Percentiles rank a stretch among this genome's conserved stretches.
phyloP scores from a whole-genome alignment of 2,888 invertebrate species.

The Pyralis farinalis region DNA sequence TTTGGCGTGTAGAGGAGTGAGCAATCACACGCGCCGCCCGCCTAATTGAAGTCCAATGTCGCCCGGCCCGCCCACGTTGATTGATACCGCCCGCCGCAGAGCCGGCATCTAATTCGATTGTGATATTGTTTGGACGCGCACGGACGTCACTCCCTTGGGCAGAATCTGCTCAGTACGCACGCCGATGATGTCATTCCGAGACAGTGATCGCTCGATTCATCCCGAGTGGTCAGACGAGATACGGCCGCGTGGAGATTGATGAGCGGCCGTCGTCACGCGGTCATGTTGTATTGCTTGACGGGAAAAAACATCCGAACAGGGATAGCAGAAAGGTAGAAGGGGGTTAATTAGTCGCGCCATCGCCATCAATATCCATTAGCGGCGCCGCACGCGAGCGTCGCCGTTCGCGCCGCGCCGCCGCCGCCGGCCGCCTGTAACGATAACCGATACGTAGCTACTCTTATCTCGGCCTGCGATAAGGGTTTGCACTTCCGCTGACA shows the following conservation, averaged over 20 bases:
- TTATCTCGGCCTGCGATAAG: constrained; percentile 52
- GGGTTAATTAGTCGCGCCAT: constrained; percentile 72
- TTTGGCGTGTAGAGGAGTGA: constrained; percentile 65
- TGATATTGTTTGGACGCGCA: constrained; percentile 65
- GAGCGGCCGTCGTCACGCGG: constrained; percentile 33
- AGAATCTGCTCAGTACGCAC: constrained; percentile 44
- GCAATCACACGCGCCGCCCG: constrained; percentile 74
- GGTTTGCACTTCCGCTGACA: constrained; percentile 56
- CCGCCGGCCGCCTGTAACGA: constrained; percentile 26
- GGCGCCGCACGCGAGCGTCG: constrained; percentile 73
- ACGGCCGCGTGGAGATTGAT: constrained; percentile 44
- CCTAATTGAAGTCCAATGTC: constrained; percentile 81
- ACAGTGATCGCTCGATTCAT: constrained; percentile 39
- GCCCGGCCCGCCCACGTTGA: constrained; percentile 74
- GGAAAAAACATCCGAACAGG: constrained; percentile 42
- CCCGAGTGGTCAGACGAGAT: constrained; percentile 42
- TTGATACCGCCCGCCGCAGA: constrained; percentile 69
- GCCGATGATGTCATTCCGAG: constrained; percentile 48
- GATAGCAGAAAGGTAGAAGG: constrained; percentile 47
- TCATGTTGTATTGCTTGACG: constrained; percentile 38
- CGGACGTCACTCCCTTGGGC: constrained; percentile 50
- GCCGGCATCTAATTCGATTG: constrained; percentile 71
- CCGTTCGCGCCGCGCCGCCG: constrained; percentile 32
- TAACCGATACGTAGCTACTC: constrained; percentile 22
- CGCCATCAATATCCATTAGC: constrained; percentile 78